Evolutionary conservation across 1,140 invertebrate species (phyloP).

Genomic region (Bombus consobrinus): DNA sequence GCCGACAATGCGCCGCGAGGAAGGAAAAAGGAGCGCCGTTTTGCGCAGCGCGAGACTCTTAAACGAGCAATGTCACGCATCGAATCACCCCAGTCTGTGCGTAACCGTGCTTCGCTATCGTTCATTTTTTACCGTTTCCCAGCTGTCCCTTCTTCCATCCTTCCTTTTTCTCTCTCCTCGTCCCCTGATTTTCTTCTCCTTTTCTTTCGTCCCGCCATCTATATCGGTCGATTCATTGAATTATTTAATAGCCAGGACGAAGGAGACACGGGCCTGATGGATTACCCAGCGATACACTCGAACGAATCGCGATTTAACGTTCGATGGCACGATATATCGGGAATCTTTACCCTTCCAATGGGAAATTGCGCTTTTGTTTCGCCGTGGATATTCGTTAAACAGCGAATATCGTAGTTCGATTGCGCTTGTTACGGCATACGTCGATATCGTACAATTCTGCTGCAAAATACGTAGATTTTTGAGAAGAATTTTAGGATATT

Average conservation of each 20-base stretch:
- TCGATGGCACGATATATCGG: not conserved
- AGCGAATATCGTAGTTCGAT: no score
- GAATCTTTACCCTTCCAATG: not conserved
- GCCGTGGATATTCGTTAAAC: no score
- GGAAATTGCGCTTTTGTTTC: not conserved
- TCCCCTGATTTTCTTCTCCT: not conserved
- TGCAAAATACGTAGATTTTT: no score
- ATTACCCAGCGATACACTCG: conserved; percentile 27
- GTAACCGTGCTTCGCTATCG: conserved; percentile 65
- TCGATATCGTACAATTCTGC: no score
- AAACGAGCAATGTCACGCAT: conserved; percentile 79
- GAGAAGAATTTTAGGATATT: no score
- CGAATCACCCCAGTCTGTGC: conserved; percentile 73
- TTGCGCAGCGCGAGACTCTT: conserved; percentile 48
- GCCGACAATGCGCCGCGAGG: conserved; percentile 46
- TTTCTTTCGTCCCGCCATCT: conserved; percentile 7
- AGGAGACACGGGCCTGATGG: conserved; percentile 48
- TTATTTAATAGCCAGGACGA: conserved; percentile 63
- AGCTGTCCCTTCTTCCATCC: not conserved
- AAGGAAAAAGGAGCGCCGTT: conserved; percentile 31
- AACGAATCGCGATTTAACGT: conserved; percentile 56
- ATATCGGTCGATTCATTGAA: conserved; percentile 66
- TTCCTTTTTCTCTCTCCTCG: not conserved
- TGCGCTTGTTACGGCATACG: no score
- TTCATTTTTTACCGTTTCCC: conserved; percentile 45